Percentiles rank a stretch among this genome's conserved stretches.
Evolutionary conservation across 1,140 invertebrate species (phyloP).

Genomic region (Scaptomyza hsui): DNA sequence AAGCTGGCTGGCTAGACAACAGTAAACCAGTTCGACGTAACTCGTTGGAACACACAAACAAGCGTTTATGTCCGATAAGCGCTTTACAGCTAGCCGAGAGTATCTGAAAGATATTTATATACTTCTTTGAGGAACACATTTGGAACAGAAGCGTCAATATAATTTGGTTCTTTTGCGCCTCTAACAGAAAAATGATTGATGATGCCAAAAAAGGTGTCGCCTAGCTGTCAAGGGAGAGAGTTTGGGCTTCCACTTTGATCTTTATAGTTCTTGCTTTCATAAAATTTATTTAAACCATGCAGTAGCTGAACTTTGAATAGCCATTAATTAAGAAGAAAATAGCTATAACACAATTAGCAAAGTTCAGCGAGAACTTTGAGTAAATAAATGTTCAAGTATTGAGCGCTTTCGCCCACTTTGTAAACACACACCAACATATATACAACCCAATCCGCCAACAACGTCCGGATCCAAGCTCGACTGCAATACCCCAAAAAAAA

Average conservation of each 20-base stretch:
- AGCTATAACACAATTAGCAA: not conserved
- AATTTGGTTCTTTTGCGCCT: slow-evolving; percentile 22
- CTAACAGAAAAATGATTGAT: slow-evolving; percentile 68
- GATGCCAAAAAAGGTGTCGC: slow-evolving; percentile 66
- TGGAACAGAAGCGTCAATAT: slow-evolving; percentile 60
- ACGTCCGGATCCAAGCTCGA: slow-evolving; percentile 15
- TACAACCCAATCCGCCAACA: slow-evolving; percentile 21
- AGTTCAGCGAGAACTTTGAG: slow-evolving; percentile 4
- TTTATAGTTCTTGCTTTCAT: not conserved
- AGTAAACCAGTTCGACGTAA: slow-evolving; percentile 69
- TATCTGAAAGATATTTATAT: slow-evolving; percentile 16
- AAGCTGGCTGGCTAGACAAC: slow-evolving; percentile 33
- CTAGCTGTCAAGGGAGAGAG: not conserved
- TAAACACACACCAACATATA: slow-evolving; percentile 28
- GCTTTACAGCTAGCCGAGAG: slow-evolving; percentile 51
- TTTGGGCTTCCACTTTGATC: slow-evolving; percentile 48
- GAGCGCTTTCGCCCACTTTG: slow-evolving; percentile 34
- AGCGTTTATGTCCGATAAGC: slow-evolving; percentile 66
- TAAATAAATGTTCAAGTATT: slow-evolving; percentile 19
- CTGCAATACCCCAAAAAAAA: slow-evolving; percentile 26
- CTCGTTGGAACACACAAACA: slow-evolving; percentile 69
- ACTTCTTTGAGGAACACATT: slow-evolving; percentile 6
- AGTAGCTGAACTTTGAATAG: slow-evolving; percentile 2
- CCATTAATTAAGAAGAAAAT: slow-evolving; percentile 5
- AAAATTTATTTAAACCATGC: not conserved